Evolutionary conservation across 2,888 invertebrate species (phyloP), one percentile per base, ranked within the genome.

Genomic region (Tetheella fluctuosa): DNA sequence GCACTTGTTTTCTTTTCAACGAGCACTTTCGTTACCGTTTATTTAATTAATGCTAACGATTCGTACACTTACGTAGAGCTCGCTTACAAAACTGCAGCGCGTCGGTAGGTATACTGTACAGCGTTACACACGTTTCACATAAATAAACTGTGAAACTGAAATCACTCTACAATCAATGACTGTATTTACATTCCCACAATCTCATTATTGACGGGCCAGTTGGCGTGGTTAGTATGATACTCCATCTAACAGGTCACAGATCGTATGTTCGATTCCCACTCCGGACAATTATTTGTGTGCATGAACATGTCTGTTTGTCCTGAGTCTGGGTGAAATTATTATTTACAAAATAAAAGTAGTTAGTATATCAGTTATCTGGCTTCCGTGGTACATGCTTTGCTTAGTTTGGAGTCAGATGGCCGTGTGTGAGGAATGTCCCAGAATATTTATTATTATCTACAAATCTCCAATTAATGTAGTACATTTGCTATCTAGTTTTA

Each of bases 131-230:
- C 74, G 64, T 67, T 69, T 64, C 74, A 80, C 79, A 77, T 81
- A 83, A 84, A 84, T 81, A 83, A 79, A 83, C 81, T 74, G 71
- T 68, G 71, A 76, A 80, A 74, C 76, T 81, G 80, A 81, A 76
- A 84, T 79, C 79, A 76, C 74, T 71, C 72, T 64, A 69, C 76
- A 73, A 77, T 74, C 69, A 71, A 10, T 30, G 2, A 34, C 13
- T 34, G 13, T 74, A 82, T 77, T 83, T 75, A 77, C 71, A 64
- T 70, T n/a, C n/a, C n/a, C n/a, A n/a, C n/a, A n/a, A n/a, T n/a
- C n/a, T n/a, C n/a, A n/a, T n/a, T n/a, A n/a, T n/a, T n/a, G n/a
- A n/a, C n/a, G n/a, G n/a, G n/a, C n/a, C n/a, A n/a, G n/a, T n/a
- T n/a, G n/a, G n/a, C n/a, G n/a, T n/a, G n/a, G n/a, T n/a, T n/a